phyloP scores from a whole-genome alignment of 2,797 vertebrate genomes.

The Pangasius larnaudii region DNA sequence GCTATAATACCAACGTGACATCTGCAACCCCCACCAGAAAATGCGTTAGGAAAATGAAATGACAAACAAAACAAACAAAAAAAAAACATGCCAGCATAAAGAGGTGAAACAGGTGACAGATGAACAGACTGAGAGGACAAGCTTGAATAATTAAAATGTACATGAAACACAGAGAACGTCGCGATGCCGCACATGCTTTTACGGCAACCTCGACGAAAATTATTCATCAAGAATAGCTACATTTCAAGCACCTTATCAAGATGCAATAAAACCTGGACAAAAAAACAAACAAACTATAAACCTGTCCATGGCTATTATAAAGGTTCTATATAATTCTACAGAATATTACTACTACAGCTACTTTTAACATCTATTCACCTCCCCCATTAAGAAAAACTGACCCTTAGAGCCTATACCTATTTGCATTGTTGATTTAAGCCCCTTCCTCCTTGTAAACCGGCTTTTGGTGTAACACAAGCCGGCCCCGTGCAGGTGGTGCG shows the following conservation, averaged over 20 bases:
- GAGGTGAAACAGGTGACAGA: constrained; percentile 2
- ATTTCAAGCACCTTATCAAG: not conserved
- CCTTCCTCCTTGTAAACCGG: constrained; percentile 60
- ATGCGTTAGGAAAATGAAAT: not conserved
- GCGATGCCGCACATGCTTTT: not conserved
- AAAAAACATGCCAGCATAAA: not conserved
- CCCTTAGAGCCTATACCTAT: constrained; percentile 18
- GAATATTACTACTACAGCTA: not conserved
- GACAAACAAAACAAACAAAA: not conserved
- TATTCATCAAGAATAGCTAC: not conserved
- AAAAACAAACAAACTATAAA: not conserved
- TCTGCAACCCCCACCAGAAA: not conserved
- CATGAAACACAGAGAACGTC: not conserved
- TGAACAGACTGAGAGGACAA: not conserved
- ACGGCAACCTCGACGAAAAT: not conserved
- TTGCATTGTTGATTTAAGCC: constrained; percentile 69
- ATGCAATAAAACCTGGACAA: not conserved
- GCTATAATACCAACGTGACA: not conserved
- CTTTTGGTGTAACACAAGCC: constrained; percentile 67
- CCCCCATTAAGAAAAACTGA: constrained; percentile 23
- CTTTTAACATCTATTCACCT: not conserved
- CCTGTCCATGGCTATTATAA: not conserved
- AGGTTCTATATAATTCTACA: not conserved
- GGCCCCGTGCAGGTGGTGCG: constrained; percentile 67
- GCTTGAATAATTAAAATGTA: constrained; percentile 33